phyloP scores from a whole-genome alignment of 2,888 invertebrate species.

The Pristionchus fissidentatus region DNA sequence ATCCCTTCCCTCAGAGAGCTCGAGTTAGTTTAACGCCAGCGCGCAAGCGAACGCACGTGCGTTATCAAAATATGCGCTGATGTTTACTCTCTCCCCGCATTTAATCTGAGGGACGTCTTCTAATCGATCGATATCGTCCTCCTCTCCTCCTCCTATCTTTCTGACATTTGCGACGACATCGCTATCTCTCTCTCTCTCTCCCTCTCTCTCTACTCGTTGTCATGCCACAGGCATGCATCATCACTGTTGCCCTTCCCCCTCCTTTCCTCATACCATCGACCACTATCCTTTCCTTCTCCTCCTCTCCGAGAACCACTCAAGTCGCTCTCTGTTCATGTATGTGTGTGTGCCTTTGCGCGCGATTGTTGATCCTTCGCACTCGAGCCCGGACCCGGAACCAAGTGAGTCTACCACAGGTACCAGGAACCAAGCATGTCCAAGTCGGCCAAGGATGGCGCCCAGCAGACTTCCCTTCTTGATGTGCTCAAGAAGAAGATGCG shows the following conservation, averaged over 20 bases:
- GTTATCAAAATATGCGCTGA: constrained; percentile 9
- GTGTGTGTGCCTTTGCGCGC: neutral
- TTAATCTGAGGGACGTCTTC: neutral
- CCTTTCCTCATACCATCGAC: constrained; percentile 19
- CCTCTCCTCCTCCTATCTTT: constrained; percentile 25
- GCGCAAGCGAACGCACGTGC: no score
- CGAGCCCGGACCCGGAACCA: neutral
- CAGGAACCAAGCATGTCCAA: constrained; percentile 66
- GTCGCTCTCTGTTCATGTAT: constrained; percentile 40
- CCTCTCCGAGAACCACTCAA: constrained; percentile 47
- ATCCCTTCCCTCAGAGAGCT: no score
- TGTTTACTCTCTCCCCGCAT: neutral
- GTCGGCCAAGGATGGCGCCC: constrained; percentile 74
- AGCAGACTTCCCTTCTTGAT: constrained; percentile 84
- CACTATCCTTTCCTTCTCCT: constrained; percentile 19
- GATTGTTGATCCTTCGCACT: no score
- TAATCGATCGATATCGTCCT: neutral
- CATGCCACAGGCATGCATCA: constrained; percentile 12
- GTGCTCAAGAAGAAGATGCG: constrained; percentile 99
- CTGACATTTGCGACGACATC: constrained; percentile 20
- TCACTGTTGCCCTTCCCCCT: no score
- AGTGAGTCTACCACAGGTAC: neutral
- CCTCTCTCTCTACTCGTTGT: neutral
- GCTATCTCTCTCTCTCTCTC: constrained; percentile 9
- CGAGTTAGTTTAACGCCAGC: no score